Evolutionary conservation across 2,888 invertebrate genomes (phyloP).

Genomic region (Caenorhabditis sp.): DNA sequence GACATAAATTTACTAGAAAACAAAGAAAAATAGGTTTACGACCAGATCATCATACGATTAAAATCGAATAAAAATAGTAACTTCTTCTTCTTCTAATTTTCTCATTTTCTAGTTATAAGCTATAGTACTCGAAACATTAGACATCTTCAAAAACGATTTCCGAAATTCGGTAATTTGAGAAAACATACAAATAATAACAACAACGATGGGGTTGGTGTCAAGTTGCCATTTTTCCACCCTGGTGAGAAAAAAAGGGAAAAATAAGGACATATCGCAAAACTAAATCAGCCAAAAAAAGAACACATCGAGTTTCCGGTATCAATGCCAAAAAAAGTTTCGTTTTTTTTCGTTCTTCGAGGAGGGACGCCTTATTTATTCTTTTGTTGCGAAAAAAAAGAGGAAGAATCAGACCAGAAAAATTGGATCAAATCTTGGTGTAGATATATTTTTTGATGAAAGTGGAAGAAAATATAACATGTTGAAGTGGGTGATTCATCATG

Average conservation of each 20-base stretch:
- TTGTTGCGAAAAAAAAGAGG: neutral
- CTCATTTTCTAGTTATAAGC: neutral
- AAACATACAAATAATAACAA: neutral
- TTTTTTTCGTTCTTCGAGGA: neutral
- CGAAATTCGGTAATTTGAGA: neutral
- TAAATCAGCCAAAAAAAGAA: neutral
- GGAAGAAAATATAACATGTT: neutral
- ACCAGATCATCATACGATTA: neutral
- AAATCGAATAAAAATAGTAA: neutral
- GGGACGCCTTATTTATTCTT: neutral
- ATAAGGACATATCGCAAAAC: neutral
- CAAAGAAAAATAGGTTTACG: neutral
- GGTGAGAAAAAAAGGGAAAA: neutral
- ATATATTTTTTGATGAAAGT: neutral
- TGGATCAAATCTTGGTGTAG: neutral
- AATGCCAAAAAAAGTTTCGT: neutral
- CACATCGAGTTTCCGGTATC: neutral
- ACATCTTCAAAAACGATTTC: neutral
- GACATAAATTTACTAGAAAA: neutral
- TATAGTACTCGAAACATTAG: neutral
- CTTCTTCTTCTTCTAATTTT: too few relatives aligned
- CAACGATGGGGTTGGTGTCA: neutral
- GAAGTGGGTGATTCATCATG: neutral
- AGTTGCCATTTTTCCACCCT: neutral
- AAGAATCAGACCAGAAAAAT: slow-evolving; percentile 1